These are phyloP conservation scores for Clistopyga incitator DNA, from an alignment of 2,888 invertebrate species.

Conservation along the genomic window DNA sequence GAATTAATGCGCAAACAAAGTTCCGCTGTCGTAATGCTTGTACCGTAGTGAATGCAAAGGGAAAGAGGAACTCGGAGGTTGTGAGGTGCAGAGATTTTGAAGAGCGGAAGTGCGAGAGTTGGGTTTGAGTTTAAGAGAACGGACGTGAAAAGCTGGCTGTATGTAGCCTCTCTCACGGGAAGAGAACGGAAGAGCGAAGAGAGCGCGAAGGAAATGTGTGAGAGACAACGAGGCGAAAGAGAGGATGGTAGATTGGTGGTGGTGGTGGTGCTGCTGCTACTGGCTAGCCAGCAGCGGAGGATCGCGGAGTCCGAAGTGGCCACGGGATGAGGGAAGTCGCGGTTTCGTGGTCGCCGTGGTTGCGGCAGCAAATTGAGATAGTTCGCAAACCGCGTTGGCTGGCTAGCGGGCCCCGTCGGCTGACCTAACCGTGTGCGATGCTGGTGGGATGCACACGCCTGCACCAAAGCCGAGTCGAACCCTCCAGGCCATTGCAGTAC, in stretches of 20 bases:
- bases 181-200: slow-evolving; percentile 24
- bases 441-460: slow-evolving; percentile 51
- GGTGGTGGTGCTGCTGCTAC: slow-evolving; percentile 27
- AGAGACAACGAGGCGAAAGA: slow-evolving; percentile 38
- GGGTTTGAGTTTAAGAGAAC: background rate
- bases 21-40: background rate
- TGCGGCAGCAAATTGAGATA: slow-evolving; percentile 83
- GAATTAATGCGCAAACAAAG: background rate
- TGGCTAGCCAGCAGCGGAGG: slow-evolving; percentile 45
- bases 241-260: slow-evolving; percentile 9
- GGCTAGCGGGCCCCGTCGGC: slow-evolving; percentile 73
- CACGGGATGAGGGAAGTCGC: slow-evolving; percentile 77
- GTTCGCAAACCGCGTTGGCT: slow-evolving; percentile 81
- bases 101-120: slow-evolving; percentile 37
- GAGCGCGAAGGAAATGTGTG: slow-evolving; percentile 52
- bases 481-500: slow-evolving; percentile 2
- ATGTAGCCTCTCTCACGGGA: slow-evolving; percentile 29
- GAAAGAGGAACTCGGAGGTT: background rate
- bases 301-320: slow-evolving; percentile 66
- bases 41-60: background rate
- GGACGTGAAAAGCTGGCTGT: slow-evolving; percentile 19
- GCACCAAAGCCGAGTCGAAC: slow-evolving; percentile 37
- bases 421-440: slow-evolving; percentile 75
- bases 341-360: slow-evolving; percentile 80
- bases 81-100: slow-evolving; percentile 12